Percentiles rank a stretch among this genome's conserved stretches.
These are phyloP conservation scores for Cephus runcator DNA, from an alignment of 2,888 invertebrate species.

Conservation along the genomic window DNA sequence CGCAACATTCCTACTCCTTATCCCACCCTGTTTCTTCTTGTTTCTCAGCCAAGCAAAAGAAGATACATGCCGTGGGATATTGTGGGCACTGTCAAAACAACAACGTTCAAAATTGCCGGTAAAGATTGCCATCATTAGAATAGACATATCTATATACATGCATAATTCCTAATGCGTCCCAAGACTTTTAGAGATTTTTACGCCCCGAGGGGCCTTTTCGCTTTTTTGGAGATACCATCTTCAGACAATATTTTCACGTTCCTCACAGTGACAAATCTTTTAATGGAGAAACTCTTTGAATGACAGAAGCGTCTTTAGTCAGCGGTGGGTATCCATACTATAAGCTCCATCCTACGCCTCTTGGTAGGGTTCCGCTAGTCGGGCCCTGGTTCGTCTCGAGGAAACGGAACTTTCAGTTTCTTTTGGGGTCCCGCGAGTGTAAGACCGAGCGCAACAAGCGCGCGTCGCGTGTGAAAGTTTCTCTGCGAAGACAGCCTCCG, in stretches of 20 bases:
- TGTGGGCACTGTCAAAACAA: background rate
- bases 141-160: background rate
- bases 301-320: background rate
- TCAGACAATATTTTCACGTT: background rate
- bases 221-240: background rate
- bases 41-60: background rate
- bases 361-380: conserved; percentile 6
- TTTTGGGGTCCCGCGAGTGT: conserved; percentile 56
- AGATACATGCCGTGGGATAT: background rate
- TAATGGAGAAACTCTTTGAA: background rate
- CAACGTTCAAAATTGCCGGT: background rate
- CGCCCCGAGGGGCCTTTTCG: background rate
- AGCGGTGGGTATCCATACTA: background rate
- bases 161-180: background rate
- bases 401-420: conserved; percentile 62
- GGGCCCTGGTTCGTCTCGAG: conserved; percentile 21
- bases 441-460: conserved; percentile 43
- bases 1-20: background rate
- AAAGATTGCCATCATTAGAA: background rate
- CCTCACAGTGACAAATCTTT: background rate
- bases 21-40: background rate
- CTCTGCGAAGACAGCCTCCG: conserved; percentile 9
- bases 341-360: background rate
- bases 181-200: background rate
- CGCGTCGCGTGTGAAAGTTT: conserved; percentile 45